Evolutionary conservation across 1,140 invertebrate genomes (phyloP).

Genomic region (Bombus waltoni): DNA sequence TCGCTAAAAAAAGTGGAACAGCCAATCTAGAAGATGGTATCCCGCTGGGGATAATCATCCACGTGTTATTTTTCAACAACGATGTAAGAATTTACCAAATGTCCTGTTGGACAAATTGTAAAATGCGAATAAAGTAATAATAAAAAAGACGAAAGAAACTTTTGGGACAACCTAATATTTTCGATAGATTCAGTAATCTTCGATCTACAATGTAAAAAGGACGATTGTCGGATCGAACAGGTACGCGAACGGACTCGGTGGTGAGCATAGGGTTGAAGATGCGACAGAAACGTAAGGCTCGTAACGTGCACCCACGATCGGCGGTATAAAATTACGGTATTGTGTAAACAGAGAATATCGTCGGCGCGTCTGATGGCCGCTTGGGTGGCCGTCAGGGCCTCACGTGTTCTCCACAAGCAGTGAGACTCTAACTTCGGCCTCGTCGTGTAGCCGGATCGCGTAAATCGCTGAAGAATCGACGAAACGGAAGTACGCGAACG

Average conservation of each 20-base stretch:
- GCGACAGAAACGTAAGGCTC: constrained; percentile 54
- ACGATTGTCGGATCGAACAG: neutral
- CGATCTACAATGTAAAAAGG: neutral
- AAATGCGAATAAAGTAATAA: too few relatives aligned
- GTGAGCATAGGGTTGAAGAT: neutral
- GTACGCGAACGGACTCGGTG: neutral
- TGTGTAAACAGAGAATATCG: constrained; percentile 79
- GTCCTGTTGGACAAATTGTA: too few relatives aligned
- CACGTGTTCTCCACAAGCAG: constrained; percentile 75
- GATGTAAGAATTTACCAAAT: too few relatives aligned
- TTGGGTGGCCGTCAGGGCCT: constrained; percentile 78
- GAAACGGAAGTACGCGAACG: constrained; percentile 28
- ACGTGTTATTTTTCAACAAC: too few relatives aligned
- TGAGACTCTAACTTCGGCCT: constrained; percentile 52
- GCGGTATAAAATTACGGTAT: constrained; percentile 81
- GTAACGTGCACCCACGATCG: constrained; percentile 71
- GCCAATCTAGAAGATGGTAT: too few relatives aligned
- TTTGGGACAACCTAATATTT: neutral
- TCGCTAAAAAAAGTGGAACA: too few relatives aligned
- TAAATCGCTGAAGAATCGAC: constrained; percentile 10
- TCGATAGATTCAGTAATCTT: neutral
- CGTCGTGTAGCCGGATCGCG: constrained; percentile 27
- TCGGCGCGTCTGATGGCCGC: constrained; percentile 79
- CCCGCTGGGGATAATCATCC: too few relatives aligned
- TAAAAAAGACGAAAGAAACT: too few relatives aligned